phyloP scores from a whole-genome alignment of 1,140 invertebrate genomes.

The Habropoda laboriosa region DNA sequence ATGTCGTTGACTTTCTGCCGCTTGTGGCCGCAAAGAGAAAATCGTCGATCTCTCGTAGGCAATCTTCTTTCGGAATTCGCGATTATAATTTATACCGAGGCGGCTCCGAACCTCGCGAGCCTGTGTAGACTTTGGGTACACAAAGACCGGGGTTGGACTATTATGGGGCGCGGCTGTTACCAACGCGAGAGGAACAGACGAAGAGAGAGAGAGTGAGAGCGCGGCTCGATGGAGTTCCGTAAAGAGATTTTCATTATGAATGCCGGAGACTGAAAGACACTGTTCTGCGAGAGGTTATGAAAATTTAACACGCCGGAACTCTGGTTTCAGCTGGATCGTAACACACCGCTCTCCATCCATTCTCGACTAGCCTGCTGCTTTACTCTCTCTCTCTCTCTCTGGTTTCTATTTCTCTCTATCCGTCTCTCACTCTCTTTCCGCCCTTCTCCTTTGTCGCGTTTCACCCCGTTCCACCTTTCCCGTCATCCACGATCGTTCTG shows the following conservation, averaged over 20 bases:
- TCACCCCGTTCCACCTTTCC: no score
- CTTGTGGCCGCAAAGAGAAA: not conserved
- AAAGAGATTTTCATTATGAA: constrained; percentile 71
- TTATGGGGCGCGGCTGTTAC: constrained; percentile 43
- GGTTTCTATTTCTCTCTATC: not conserved
- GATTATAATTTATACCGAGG: constrained; percentile 58
- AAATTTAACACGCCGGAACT: constrained; percentile 69
- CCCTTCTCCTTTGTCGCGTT: not conserved
- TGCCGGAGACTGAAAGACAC: constrained; percentile 59
- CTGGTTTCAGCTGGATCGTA: constrained; percentile 49
- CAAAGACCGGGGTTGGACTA: constrained; percentile 42
- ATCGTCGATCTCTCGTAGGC: constrained; percentile 34
- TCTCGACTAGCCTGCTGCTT: constrained; percentile 12
- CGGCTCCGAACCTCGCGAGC: constrained; percentile 14
- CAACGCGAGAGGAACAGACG: not conserved
- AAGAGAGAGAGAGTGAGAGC: not conserved
- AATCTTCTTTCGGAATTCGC: constrained; percentile 44
- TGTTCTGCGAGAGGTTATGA: constrained; percentile 66
- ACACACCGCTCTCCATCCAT: constrained; percentile 35
- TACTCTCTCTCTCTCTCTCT: not conserved
- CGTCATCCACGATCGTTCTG: constrained; percentile 1
- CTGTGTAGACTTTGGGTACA: constrained; percentile 47
- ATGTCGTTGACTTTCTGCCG: constrained; percentile 20
- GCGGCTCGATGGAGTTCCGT: constrained; percentile 48
- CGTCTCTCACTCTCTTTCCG: not conserved